These are phyloP conservation scores for Morone chrysops DNA, from an alignment of 2,113 vertebrate species.

Conservation along the genomic window DNA sequence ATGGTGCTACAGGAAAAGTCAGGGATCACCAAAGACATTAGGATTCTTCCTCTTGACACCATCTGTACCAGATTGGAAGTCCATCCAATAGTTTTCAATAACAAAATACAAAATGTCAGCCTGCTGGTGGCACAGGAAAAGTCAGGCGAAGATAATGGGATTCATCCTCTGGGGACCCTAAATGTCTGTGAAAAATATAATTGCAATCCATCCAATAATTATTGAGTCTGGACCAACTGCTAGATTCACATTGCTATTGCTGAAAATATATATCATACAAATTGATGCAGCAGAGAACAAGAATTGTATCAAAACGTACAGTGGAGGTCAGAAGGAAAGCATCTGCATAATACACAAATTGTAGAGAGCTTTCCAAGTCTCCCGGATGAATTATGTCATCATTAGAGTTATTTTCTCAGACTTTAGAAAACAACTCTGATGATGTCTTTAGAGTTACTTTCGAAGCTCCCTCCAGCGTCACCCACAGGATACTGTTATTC, in stretches of 20 bases:
- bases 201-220: neutral
- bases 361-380: constrained; percentile 47
- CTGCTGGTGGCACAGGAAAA: neutral
- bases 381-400: constrained; percentile 31
- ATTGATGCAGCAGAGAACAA: neutral
- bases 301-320: constrained; percentile 58
- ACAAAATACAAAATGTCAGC: neutral
- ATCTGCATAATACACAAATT: constrained; percentile 66
- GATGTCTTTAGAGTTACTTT: neutral
- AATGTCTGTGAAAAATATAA: neutral
- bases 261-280: neutral
- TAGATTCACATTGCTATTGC: neutral
- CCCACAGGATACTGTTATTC: neutral
- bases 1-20: neutral
- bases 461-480: neutral
- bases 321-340: constrained; percentile 38
- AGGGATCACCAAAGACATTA: neutral
- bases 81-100: neutral
- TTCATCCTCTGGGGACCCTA: neutral
- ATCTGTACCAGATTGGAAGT: neutral
- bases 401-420: no score
- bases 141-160: neutral
- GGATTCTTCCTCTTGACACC: neutral
- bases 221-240: neutral
- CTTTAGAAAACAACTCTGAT: neutral